Evolutionary conservation across 2,888 invertebrate species (phyloP), one percentile per base, ranked within the genome.

Genomic region (Dugesia japonica): DNA sequence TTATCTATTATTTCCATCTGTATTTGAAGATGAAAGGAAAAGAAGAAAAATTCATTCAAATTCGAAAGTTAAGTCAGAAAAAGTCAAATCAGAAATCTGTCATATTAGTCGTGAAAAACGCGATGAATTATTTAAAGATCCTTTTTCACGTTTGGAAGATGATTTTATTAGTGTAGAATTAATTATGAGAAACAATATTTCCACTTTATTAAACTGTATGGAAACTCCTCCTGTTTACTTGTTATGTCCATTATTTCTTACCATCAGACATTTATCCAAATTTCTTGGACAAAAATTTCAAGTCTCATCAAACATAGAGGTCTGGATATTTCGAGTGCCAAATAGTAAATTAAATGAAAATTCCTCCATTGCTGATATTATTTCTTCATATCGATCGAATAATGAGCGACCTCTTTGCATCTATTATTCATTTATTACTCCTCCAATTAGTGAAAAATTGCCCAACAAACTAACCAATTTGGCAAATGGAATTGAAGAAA

Each of bases 1-100:
- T 9, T 94, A 94, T 86, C 94, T 94, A 87, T 87, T 94, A 81
- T 93, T 95, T 76, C 94, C 94, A 75, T 92, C 92, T n/a, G 87
- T 94, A n/a, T 94, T 92, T 84, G 89, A 92, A 86, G 88, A 89
- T 85, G 94, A 94, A 87, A 91, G 94, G 90, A 88, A 89, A 82
- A 88, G 93, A 80, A 89, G 91, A 81, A 89, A 89, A 79, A 93
- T 92, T 86, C 93, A 92, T 85, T 88, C 89, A 78, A 89, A 73
- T n/a, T 20, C 7, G 17, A 26, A 71, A 27, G n/a, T n/a, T n/a
- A n/a, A n/a, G n/a, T n/a, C n/a, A n/a, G n/a, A 17, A 17, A n/a
- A 26, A 31, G n/a, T 23, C 27, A 33, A 28, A 20, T 42, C 31
- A 76, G 71, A 71, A 26, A 74, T 71, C 7, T 74, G 73, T 33